phyloP scores from a whole-genome alignment of 2,888 invertebrate species.

The Diaphora mendica region DNA sequence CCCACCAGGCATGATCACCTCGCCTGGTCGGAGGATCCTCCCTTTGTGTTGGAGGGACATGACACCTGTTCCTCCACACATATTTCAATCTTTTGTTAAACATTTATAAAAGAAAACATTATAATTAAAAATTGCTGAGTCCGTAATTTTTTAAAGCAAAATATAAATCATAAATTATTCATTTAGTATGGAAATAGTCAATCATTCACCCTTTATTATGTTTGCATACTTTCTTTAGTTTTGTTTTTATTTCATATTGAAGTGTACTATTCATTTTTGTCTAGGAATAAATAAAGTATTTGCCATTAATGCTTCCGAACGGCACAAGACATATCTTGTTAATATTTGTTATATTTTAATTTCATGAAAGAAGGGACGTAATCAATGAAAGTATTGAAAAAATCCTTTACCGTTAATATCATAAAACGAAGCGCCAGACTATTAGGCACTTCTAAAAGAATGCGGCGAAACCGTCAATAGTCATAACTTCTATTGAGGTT shows the following conservation, averaged over 20 bases:
- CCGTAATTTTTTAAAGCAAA: too few relatives aligned
- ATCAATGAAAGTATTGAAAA: slow-evolving; percentile 15
- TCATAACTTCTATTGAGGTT: slow-evolving; percentile 20
- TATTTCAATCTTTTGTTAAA: too few relatives aligned
- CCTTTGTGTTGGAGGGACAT: too few relatives aligned
- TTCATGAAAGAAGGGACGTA: neutral
- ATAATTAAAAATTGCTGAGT: too few relatives aligned
- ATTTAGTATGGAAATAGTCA: neutral
- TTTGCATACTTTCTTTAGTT: neutral
- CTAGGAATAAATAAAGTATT: neutral
- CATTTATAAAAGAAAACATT: too few relatives aligned
- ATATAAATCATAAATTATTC: neutral
- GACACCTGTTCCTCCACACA: too few relatives aligned
- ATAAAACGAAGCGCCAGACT: slow-evolving; percentile 9
- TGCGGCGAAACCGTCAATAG: neutral
- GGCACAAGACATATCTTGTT: neutral
- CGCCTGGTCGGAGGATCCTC: too few relatives aligned
- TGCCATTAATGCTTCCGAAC: neutral
- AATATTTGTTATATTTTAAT: neutral
- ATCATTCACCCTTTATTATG: neutral
- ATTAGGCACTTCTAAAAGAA: slow-evolving; percentile 7
- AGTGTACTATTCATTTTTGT: neutral
- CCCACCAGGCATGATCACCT: too few relatives aligned
- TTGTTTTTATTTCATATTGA: neutral
- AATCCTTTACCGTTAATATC: neutral